Evolutionary conservation across 2,888 invertebrate genomes (phyloP), one percentile per base, ranked within the genome.

Genomic region (Ornithoptera priamus): DNA sequence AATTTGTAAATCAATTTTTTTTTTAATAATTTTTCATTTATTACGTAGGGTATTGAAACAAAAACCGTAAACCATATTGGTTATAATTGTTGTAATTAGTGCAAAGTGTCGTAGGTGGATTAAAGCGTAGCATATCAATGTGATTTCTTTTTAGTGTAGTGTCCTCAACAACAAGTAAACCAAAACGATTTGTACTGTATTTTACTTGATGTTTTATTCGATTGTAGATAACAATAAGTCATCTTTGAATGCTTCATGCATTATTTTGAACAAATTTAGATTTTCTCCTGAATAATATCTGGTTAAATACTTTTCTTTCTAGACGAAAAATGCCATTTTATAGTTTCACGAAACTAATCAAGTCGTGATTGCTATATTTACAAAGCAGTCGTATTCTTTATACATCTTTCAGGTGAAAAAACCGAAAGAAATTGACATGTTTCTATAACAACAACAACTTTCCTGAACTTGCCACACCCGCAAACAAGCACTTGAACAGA

Each of bases 71-170:
- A 66, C 70, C 70, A 70, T 70, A 70, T 60, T 70, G 62, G 57
- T 62, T 69, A 18, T 30, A 61, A 20, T 18, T 57, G 46, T 65
- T 65, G 62, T 68, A 61, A 61, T 62, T 22, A 65, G 24, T 36
- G 62, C 65, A 57, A 53, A 18, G 24, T 50, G 24, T 56, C 17
- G 15, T 65, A 68, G 59, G 50, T 20, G 20, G 36, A 36, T 20
- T 58, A 57, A 63, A 64, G 18, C 56, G 53, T 63, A 63, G 59
- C 70, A 67, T 70, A 70, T 70, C 66, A 67, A 60, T 70, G 70
- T 70, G 66, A 70, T 67, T 62, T 66, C 24, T 1, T 70, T 70
- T 60, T 53, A 59, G 46, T 10, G 20, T 53, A 57, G 67, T 53
- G n/a, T 7, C 18, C 53, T 7, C 53, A n/a, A 53, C 6, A 53